These are phyloP conservation scores for Thecocarcelia acutangulata DNA, from an alignment of 2,888 invertebrate genomes.

Conservation along the genomic window DNA sequence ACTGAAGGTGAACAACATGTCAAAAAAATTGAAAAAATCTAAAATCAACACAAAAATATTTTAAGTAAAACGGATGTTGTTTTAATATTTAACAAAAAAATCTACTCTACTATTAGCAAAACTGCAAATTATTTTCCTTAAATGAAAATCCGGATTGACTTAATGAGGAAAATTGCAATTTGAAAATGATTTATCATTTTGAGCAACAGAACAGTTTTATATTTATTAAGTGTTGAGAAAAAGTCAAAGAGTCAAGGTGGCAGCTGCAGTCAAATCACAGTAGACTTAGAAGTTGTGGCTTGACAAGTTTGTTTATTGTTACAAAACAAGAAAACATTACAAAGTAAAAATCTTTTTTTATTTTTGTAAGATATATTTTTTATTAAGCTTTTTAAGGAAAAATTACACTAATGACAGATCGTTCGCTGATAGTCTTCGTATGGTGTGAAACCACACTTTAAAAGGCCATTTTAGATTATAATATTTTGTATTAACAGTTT, in stretches of 20 bases:
- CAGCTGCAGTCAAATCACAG: background rate
- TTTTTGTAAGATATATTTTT: too few relatives aligned
- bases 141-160: constrained; percentile 42
- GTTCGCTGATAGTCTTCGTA: too few relatives aligned
- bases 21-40: constrained; percentile 8
- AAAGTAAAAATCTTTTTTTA: too few relatives aligned
- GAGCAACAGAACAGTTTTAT: constrained; percentile 12
- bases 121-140: constrained; percentile 36
- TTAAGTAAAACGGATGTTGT: constrained; percentile 64
- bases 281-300: background rate
- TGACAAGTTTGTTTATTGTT: background rate
- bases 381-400: too few relatives aligned
- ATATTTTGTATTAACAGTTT: too few relatives aligned
- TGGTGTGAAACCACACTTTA: too few relatives aligned
- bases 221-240: background rate
- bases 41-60: constrained; percentile 33
- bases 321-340: too few relatives aligned
- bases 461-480: too few relatives aligned
- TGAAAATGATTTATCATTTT: constrained; percentile 16
- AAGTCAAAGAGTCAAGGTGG: constrained; percentile 29
- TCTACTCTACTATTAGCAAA: constrained; percentile 27
- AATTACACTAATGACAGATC: too few relatives aligned
- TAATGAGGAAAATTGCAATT: constrained; percentile 41
- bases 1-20: constrained; percentile 62
- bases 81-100: constrained; percentile 37